These are phyloP conservation scores for Corvus hawaiiensis DNA, from an alignment of 2,113 vertebrate species.

Conservation along the genomic window DNA sequence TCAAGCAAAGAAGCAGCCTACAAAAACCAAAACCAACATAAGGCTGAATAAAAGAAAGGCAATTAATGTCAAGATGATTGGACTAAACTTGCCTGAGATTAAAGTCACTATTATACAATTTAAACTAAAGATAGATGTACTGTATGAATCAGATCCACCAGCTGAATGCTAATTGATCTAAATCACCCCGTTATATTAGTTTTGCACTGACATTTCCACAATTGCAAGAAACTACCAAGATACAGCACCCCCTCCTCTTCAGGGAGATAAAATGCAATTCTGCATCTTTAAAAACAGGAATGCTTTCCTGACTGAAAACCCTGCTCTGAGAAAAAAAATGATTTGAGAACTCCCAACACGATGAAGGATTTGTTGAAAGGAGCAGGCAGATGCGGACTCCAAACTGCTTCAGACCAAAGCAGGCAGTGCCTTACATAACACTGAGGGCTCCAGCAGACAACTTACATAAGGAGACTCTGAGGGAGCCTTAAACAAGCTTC, in stretches of 20 bases:
- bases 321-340: background rate
- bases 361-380: background rate
- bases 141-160: background rate
- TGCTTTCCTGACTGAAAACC: background rate
- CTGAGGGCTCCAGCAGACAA: background rate
- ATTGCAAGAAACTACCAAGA: background rate
- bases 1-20: background rate
- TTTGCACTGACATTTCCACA: background rate
- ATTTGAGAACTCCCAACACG: background rate
- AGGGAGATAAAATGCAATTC: background rate
- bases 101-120: slow-evolving; percentile 3
- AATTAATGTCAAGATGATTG: slow-evolving; percentile 57
- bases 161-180: slow-evolving; percentile 52
- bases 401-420: background rate
- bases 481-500: background rate
- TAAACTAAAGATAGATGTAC: slow-evolving; percentile 48
- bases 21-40: background rate
- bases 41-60: background rate
- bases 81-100: slow-evolving; percentile 6
- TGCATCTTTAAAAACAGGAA: background rate
- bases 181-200: background rate
- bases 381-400: slow-evolving; percentile 1
- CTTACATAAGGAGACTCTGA: background rate
- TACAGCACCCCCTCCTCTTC: background rate
- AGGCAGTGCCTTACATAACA: slow-evolving; percentile 38